Percentiles rank a stretch among this genome's conserved stretches.
Evolutionary conservation across 2,888 invertebrate genomes (phyloP).

Genomic region (Eremobia ochroleuca): DNA sequence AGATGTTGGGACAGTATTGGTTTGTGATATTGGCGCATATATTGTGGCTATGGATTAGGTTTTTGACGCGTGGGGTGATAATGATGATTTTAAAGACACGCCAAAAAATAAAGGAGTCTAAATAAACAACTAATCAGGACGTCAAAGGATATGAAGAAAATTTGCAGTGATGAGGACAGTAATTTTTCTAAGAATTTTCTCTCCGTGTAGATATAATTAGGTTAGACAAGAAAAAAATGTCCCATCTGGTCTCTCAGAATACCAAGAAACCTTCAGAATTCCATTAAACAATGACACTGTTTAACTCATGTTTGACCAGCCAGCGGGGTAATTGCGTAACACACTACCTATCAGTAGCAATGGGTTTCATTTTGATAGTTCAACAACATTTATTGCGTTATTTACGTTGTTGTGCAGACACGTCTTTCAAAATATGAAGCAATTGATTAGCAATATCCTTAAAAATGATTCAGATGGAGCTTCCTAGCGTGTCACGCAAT

Average conservation of each 20-base stretch:
- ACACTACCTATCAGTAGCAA: no score
- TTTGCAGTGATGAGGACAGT: no score
- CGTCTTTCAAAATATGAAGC: no score
- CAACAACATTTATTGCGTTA: no score
- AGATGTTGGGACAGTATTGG: slow-evolving; percentile 52
- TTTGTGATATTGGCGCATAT: slow-evolving; percentile 33
- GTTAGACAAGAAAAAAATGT: not conserved
- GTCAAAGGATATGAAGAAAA: not conserved
- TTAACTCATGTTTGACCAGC: not conserved
- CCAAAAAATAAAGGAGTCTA: not conserved
- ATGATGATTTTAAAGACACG: not conserved
- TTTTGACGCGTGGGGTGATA: not conserved
- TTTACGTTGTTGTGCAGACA: no score
- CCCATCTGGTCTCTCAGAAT: not conserved
- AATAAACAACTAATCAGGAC: not conserved
- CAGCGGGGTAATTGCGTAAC: no score
- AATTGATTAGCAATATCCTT: no score
- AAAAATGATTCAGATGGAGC: no score
- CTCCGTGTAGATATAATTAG: not conserved
- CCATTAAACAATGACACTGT: slow-evolving; percentile 4
- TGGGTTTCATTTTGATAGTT: no score
- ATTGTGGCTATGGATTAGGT: not conserved
- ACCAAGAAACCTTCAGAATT: not conserved
- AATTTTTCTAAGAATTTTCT: no score
- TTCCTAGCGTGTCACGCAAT: no score